These are phyloP conservation scores for Ephydatia muelleri DNA, from an alignment of 37 sponge, comb jelly and placozoan species.

Conservation along the genomic window DNA sequence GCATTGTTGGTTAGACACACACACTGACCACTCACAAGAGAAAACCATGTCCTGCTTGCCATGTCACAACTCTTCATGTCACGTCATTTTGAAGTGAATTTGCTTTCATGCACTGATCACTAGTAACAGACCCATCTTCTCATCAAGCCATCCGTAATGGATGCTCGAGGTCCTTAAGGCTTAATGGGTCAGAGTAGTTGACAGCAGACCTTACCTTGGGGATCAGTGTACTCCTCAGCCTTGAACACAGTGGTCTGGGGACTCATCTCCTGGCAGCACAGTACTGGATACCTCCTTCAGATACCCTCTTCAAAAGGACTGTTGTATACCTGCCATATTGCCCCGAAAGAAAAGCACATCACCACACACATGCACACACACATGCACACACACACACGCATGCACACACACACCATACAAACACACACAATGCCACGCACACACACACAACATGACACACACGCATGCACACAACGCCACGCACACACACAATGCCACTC, in stretches of 20 bases:
- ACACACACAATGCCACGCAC: too few species aligned
- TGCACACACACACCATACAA: too few species aligned
- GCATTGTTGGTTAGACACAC: not conserved
- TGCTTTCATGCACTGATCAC: not conserved
- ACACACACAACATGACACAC: too few species aligned
- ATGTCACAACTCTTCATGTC: too few species aligned
- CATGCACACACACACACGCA: too few species aligned
- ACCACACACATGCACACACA: not conserved
- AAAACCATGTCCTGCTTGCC: not conserved
- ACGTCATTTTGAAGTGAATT: too few species aligned
- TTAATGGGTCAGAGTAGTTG: conserved; percentile 4
- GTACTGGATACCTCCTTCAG: conserved; percentile 72
- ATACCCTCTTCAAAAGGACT: conserved; percentile 68
- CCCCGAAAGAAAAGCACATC: not conserved
- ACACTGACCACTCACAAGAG: not conserved
- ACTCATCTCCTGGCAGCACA: conserved; percentile 77
- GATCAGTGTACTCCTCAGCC: conserved; percentile 91
- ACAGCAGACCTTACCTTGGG: conserved; percentile 61
- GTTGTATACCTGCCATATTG: conserved; percentile 60
- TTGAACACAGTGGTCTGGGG: conserved; percentile 68
- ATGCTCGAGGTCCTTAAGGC: not conserved
- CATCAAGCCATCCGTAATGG: too few species aligned
- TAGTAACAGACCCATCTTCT: too few species aligned
- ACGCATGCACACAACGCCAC: too few species aligned
- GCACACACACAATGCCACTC: not conserved